Base-by-base conservation (phyloP, 2,888 invertebrate genomes). In the Cylloceria caligata region DNA sequence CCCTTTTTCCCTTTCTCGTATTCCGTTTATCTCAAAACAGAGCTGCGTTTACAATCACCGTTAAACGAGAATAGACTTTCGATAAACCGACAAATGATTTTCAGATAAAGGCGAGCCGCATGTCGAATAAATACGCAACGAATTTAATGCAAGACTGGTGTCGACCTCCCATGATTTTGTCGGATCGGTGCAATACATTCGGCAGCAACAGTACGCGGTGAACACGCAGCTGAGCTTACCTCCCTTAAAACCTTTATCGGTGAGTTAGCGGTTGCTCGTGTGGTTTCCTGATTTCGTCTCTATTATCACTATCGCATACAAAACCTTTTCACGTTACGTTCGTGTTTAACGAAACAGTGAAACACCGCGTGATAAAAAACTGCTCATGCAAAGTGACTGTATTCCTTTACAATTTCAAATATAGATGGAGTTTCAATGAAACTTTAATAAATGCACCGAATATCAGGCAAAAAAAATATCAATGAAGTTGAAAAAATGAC, bases 221-320 rank as follows among this genome's bases (percentile, higher is more conserved):
- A 57, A 13, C 55, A 27, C 30, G 55, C n/a, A 16, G 55, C 30
- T 57, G 55, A 30, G 55, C 30, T 57, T 27, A 11, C n/a, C n/a
- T 16, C 6, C n/a, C 27, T 27, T 6, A 82, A 78, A 79, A 71
- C 74, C 65, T 79, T 79, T 75, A 79, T 79, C 82, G 74, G 67
- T 60, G 57, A 49, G 57, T 36, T 52, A 45, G 34, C 47, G 52
- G n/a, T 24, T 52, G 55, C 49, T 30, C 24, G 39, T 49, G 71
- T 11, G 65, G 74, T 82, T 79, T 79, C 65, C 79, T 67, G 74
- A 79, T 82, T 82, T 79, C 74, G 30, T 69, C 60, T 74, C 49
- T 74, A 74, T 81, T 74, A 57, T 75, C 55, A 75, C 71, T 24
- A 69, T 55, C n/a, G 4, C 21, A 11, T 16, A n/a, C 4, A 57